Evolutionary conservation across 2,797 vertebrate species (phyloP).

Genomic region (Leptoclinus maculatus): DNA sequence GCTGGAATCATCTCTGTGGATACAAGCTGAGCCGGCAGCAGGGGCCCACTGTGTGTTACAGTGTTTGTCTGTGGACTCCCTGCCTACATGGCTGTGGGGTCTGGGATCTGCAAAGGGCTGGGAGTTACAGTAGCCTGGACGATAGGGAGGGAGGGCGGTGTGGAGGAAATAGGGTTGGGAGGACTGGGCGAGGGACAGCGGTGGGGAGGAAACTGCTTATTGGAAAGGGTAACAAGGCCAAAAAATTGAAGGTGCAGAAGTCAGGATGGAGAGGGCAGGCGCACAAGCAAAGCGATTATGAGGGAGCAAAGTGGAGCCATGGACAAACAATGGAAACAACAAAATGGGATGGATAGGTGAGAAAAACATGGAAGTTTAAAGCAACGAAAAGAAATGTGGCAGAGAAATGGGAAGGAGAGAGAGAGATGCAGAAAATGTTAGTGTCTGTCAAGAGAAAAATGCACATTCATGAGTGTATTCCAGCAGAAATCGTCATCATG

Average conservation of each 20-base stretch:
- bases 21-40: slow-evolving; percentile 33
- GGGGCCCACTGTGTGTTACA: slow-evolving; percentile 26
- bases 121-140: slow-evolving; percentile 70
- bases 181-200: slow-evolving; percentile 79
- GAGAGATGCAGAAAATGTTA: slow-evolving; percentile 86
- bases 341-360: slow-evolving; percentile 64
- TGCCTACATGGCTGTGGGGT: slow-evolving; percentile 61
- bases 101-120: slow-evolving; percentile 55
- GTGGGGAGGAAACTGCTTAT: slow-evolving; percentile 82
- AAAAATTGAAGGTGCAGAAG: slow-evolving; percentile 34
- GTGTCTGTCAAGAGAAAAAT: slow-evolving; percentile 78
- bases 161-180: slow-evolving; percentile 85
- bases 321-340: slow-evolving; percentile 63
- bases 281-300: slow-evolving; percentile 34
- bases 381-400: slow-evolving; percentile 49
- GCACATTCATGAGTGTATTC: slow-evolving; percentile 75
- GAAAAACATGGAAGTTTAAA: slow-evolving; percentile 44
- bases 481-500: slow-evolving; percentile 59
- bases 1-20: slow-evolving; percentile 48
- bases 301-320: slow-evolving; percentile 57
- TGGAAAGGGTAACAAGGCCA: slow-evolving; percentile 23
- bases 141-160: slow-evolving; percentile 66
- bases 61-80: slow-evolving; percentile 45
- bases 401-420: slow-evolving; percentile 83
- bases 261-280: slow-evolving; percentile 21